Evolutionary conservation across 2,113 vertebrate genomes (phyloP).

Genomic region (Megaceryle torquata): DNA sequence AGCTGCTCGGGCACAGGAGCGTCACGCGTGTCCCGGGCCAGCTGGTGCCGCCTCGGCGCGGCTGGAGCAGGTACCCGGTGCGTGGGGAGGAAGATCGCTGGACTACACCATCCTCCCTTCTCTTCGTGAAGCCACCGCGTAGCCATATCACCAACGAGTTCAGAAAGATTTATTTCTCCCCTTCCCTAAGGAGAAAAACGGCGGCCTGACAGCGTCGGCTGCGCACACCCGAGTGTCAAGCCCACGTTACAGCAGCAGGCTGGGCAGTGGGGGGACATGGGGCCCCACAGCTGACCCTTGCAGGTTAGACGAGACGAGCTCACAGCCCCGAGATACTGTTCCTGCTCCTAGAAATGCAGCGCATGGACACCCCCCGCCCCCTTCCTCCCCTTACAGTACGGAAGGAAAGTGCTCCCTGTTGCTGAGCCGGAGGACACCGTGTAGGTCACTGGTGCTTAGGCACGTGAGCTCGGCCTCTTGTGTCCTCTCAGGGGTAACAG

Average conservation of each 20-base stretch:
- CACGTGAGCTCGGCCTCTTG: not conserved
- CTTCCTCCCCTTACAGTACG: not conserved
- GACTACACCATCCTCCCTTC: fast-evolving
- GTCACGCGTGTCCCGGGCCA: not conserved
- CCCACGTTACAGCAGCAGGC: not conserved
- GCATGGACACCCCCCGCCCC: fast-evolving
- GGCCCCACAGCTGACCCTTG: not conserved
- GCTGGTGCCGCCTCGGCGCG: not conserved
- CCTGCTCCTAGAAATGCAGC: not conserved
- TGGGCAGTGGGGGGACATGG: fast-evolving
- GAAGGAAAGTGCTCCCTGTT: too few species aligned
- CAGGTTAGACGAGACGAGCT: fast-evolving
- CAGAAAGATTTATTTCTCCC: fast-evolving
- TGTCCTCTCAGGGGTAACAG: fast-evolving
- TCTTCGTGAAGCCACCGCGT: too few species aligned
- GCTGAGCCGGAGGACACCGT: not conserved
- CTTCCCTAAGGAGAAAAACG: too few species aligned
- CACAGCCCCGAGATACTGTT: fast-evolving
- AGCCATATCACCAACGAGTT: fast-evolving
- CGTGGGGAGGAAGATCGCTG: not conserved
- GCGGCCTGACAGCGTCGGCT: not conserved
- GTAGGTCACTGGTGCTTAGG: not conserved
- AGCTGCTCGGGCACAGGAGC: fast-evolving
- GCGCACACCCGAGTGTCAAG: fast-evolving
- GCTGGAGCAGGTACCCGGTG: not conserved